Percentiles rank a stretch among this genome's conserved stretches.
These are phyloP conservation scores for Piaya cayana DNA, from an alignment of 2,113 vertebrate genomes.

Conservation along the genomic window DNA sequence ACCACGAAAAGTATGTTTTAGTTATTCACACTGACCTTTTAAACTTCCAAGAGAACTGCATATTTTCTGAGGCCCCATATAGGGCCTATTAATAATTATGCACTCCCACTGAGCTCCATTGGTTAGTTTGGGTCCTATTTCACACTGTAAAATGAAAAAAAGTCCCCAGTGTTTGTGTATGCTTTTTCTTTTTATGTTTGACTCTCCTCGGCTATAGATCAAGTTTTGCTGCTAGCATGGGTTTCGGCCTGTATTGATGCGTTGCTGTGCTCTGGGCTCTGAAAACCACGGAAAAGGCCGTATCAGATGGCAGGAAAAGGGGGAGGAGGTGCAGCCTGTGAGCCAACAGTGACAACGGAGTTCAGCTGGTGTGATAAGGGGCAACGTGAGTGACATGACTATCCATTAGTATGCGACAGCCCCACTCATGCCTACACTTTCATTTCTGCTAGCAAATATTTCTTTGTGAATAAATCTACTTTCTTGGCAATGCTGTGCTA, in stretches of 20 bases:
- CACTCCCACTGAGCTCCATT: slow-evolving; percentile 75
- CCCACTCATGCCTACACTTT: slow-evolving; percentile 15
- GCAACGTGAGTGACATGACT: neutral
- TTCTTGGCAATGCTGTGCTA: slow-evolving; percentile 72
- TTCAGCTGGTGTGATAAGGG: slow-evolving; percentile 4
- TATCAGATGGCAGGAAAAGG: neutral
- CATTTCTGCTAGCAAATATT: slow-evolving; percentile 73
- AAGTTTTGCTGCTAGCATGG: slow-evolving; percentile 14
- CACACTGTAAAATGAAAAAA: slow-evolving; percentile 67
- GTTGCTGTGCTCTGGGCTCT: neutral
- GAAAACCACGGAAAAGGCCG: neutral
- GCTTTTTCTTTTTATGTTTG: slow-evolving; percentile 35
- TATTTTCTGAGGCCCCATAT: slow-evolving; percentile 75
- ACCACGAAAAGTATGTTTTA: slow-evolving; percentile 77
- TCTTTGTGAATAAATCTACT: slow-evolving; percentile 77
- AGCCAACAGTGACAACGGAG: neutral
- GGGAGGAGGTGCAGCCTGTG: neutral
- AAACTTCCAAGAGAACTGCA: slow-evolving; percentile 74
- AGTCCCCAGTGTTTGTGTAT: slow-evolving; percentile 55
- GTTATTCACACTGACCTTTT: slow-evolving; percentile 79
- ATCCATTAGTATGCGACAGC: slow-evolving; percentile 10
- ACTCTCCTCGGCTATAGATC: slow-evolving; percentile 10
- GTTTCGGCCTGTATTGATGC: neutral
- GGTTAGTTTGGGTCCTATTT: slow-evolving; percentile 72
- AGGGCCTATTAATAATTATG: slow-evolving; percentile 79